Evolutionary conservation across 2,888 invertebrate genomes (phyloP), one percentile per base, ranked within the genome.

Genomic region (Tromatobia lineatoria): DNA sequence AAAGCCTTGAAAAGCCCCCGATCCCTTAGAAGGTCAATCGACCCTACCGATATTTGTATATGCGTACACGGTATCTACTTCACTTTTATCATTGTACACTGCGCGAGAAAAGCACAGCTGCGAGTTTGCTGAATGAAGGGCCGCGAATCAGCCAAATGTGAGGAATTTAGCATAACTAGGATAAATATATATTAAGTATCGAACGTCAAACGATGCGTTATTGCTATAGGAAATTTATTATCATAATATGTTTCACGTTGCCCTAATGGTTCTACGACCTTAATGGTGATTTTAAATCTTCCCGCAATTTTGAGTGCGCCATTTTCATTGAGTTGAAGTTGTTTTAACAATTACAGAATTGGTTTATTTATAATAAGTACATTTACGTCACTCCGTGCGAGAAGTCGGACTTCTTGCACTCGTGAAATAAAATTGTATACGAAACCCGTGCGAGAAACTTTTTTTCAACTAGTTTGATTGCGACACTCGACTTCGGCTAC

Each of bases 1-100:
- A 80, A 86, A 85, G 82, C 75, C 82, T 84, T 74, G 82, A 81
- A 78, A 85, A 85, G 85, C 84, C 83, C 75, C 52, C 70, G 42
- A 50, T 71, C 75, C 34, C n/a, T 64, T 71, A 29, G 54, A 29
- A 38, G 34, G 64, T 18, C 25, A 54, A 34, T 66, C 57, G 25
- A 47, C 23, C 66, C 66, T 52, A 13, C n/a, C 54, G 42, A 59
- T 67, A 67, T 82, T 82, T 50, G 38, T 73, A 29, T 15, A 73
- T 67, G 42, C 52, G 15, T 0, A 50, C 50, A 20, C 18, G 6
- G 18, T 25, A 73, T 73, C 54, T 59, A 59, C 57, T 67, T 59
- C 10, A 11, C 42, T 66, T 73, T 34, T 52, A 54, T 59, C 34
- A 38, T 45, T 61, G 57, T 59, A 29, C 38, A 38, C 54, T 38